Conservation (phyloP, 2,113 vertebrate species). For the Neotragus moschatus region DNA sequence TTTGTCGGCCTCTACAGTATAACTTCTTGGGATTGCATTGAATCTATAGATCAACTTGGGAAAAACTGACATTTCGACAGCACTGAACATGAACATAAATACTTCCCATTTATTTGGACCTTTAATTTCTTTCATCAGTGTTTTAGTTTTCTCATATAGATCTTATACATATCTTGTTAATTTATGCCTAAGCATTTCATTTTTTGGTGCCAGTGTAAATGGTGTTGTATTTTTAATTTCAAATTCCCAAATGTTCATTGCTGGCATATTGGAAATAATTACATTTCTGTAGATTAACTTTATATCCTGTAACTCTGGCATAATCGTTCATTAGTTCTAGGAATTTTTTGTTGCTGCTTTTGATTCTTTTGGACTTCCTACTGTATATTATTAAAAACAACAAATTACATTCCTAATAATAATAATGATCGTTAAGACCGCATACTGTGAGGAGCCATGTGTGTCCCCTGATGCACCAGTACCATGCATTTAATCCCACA, state of each 20-base stretch:
- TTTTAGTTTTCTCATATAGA: not conserved
- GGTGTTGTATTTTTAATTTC: not conserved
- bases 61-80: not conserved
- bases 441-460: not conserved
- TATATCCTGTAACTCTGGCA: not conserved
- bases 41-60: not conserved
- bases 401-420: not conserved
- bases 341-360: not conserved
- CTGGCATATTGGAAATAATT: not conserved
- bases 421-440: not conserved
- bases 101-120: not conserved
- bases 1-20: not conserved
- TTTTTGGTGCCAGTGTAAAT: not conserved
- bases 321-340: not conserved
- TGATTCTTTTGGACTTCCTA: not conserved
- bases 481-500: not conserved
- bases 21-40: not conserved
- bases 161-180: not conserved
- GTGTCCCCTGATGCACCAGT: not conserved
- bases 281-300: not conserved
- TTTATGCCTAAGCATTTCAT: not conserved
- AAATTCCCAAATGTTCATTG: not conserved
- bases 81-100: not conserved
- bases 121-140: not conserved
- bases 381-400: not conserved